Percentiles rank a stretch among this genome's conserved stretches.
Conservation (phyloP, 1,140 invertebrate genomes). For the Rhagoletis zephyria region DNA sequence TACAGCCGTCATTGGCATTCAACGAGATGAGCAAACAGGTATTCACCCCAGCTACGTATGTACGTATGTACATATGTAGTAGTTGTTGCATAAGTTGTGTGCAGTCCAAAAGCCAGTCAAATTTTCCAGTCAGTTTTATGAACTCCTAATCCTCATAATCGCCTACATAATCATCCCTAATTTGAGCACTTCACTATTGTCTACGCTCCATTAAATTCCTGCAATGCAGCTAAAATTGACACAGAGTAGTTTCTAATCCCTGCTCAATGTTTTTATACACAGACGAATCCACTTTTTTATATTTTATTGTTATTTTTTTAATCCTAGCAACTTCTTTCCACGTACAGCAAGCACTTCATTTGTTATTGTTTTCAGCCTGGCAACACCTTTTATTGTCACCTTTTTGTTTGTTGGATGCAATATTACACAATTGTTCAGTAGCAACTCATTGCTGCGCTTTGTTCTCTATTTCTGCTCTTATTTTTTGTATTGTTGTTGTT, state of each 20-base stretch:
- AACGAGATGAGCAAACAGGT: not conserved
- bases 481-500: not conserved
- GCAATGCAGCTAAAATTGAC: not conserved
- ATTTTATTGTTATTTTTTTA: not conserved
- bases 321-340: not conserved
- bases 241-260: not conserved
- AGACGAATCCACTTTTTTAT: not conserved
- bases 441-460: not conserved
- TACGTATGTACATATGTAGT: too few species aligned
- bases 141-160: constrained; percentile 45
- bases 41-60: not conserved
- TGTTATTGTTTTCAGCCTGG: constrained; percentile 23
- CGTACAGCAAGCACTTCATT: not conserved
- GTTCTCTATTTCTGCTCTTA: not conserved
- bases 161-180: constrained; percentile 43
- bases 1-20: not conserved
- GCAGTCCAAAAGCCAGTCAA: constrained; percentile 25
- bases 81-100: constrained; percentile 38
- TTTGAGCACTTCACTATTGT: constrained; percentile 35
- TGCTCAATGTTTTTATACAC: not conserved
- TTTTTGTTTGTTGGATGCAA: constrained; percentile 38
- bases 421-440: constrained; percentile 14
- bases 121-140: constrained; percentile 31
- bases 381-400: constrained; percentile 45
- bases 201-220: not conserved